Conservation (phyloP, 2,888 invertebrate species). For the Prosapia bicincta region DNA sequence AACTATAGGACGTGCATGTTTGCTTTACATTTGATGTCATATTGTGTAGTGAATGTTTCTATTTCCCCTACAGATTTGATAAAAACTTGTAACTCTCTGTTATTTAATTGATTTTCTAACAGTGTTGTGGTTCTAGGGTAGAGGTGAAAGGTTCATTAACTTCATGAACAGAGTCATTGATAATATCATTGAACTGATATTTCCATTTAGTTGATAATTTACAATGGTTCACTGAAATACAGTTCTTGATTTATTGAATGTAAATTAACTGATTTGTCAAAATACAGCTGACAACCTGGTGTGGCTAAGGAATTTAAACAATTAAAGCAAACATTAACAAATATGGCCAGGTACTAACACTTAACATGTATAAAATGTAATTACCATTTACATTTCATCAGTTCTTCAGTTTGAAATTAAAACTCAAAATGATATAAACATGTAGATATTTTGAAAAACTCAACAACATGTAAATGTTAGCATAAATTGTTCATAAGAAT, state of each 20-base stretch:
- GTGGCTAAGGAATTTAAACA: not conserved
- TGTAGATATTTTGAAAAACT: no score
- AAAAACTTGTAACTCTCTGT: not conserved
- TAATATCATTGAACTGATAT: not conserved
- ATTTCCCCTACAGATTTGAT: not conserved
- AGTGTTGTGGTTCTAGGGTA: not conserved
- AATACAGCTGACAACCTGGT: not conserved
- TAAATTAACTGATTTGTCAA: not conserved
- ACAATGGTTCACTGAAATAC: not conserved
- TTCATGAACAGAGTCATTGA: not conserved
- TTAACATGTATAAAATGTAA: no score
- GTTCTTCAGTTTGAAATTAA: no score
- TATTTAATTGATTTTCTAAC: not conserved
- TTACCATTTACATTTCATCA: no score
- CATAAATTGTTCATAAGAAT: no score
- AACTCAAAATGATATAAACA: no score
- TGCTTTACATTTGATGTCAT: not conserved
- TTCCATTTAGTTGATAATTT: not conserved
- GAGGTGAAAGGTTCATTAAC: not conserved
- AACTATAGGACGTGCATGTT: not conserved
- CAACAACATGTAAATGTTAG: no score
- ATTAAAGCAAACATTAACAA: no score
- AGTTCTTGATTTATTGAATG: not conserved
- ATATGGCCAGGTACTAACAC: no score
- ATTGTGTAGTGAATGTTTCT: constrained; percentile 4